phyloP scores from a whole-genome alignment of 2,113 vertebrate genomes.

The Sebastes fasciatus region DNA sequence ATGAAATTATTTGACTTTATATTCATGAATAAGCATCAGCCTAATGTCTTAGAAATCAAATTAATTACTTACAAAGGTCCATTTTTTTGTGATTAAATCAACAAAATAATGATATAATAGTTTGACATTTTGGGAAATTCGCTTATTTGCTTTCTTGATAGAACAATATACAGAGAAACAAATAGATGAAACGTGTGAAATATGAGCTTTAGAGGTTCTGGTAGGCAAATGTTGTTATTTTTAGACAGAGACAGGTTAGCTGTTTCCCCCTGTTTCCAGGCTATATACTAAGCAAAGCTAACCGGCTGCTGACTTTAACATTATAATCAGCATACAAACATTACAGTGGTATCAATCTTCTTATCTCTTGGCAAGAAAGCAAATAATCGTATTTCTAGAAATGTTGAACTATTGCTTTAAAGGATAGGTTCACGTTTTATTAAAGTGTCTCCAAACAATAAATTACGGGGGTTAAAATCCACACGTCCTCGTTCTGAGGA shows the following conservation, averaged over 20 bases:
- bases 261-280: neutral
- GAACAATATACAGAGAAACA: neutral
- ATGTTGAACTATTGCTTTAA: neutral
- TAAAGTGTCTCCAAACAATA: neutral
- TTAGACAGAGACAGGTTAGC: neutral
- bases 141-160: neutral
- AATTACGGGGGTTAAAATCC: too few relatives aligned
- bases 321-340: neutral
- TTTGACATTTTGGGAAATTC: neutral
- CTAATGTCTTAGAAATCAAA: neutral
- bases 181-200: neutral
- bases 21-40: neutral
- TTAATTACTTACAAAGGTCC: neutral
- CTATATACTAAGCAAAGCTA: neutral
- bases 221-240: neutral
- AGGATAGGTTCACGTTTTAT: neutral
- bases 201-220: neutral
- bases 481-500: neutral
- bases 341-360: neutral
- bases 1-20: conserved; percentile 11
- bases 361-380: neutral
- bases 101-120: neutral
- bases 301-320: neutral
- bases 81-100: neutral
- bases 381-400: neutral